A percentile compares a stretch with the other conserved stretches of the same genome.
Evolutionary conservation across 2,797 vertebrate species (phyloP).

Genomic region (Columba guinea): DNA sequence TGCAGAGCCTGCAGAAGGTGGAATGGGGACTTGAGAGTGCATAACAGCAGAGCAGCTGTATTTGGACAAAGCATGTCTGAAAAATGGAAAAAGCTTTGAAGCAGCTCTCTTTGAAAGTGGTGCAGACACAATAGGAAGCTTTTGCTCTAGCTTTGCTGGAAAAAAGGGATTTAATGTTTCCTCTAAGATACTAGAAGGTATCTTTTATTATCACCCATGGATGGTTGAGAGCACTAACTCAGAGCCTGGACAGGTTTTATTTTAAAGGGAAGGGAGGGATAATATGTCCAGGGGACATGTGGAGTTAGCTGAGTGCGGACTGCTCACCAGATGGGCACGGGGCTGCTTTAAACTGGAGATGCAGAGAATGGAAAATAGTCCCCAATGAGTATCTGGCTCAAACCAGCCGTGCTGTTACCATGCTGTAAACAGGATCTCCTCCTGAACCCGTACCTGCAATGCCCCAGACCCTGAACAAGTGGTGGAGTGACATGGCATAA

Average conservation of each 20-base stretch:
- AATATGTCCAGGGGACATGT: neutral
- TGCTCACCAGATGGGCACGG: neutral
- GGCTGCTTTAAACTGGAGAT: neutral
- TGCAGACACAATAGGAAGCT: rapidly evolving
- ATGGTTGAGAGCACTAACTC: neutral
- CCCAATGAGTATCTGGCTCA: neutral
- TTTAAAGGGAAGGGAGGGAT: neutral
- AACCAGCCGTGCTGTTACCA: neutral
- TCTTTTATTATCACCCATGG: neutral
- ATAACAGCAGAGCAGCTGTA: neutral
- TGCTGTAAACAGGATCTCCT: neutral
- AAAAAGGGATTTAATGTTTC: neutral
- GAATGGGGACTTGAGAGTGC: neutral
- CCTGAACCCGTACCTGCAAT: too few relatives aligned
- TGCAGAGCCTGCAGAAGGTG: neutral
- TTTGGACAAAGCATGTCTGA: neutral
- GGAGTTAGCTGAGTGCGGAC: neutral
- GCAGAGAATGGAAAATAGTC: neutral
- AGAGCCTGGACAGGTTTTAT: neutral
- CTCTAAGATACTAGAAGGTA: neutral
- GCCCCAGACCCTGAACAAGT: neutral
- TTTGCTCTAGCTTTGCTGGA: neutral
- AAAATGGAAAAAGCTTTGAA: neutral
- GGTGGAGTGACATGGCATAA: neutral
- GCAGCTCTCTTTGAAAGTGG: neutral